These are phyloP conservation scores for Brenthis daphne DNA, from an alignment of 2,888 invertebrate species.

Conservation along the genomic window DNA sequence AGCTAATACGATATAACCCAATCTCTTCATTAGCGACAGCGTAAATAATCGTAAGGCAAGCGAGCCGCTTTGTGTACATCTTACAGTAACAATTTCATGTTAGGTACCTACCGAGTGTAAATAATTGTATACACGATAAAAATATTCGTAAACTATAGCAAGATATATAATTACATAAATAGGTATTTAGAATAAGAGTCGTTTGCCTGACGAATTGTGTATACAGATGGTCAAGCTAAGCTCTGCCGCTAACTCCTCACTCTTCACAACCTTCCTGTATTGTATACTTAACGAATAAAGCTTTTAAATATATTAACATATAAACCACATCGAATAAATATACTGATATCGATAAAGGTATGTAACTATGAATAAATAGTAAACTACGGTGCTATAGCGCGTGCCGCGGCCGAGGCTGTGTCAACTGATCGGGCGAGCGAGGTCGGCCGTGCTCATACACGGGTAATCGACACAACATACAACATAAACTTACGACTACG, in stretches of 20 bases:
- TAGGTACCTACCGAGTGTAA: background rate
- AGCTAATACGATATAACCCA: conserved; percentile 49
- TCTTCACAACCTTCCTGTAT: conserved; percentile 41
- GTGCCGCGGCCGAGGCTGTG: conserved; percentile 62
- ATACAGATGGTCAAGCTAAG: conserved; percentile 12
- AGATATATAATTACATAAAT: background rate
- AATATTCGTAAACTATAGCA: background rate
- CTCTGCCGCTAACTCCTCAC: conserved; percentile 37
- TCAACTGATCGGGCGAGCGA: conserved; percentile 47
- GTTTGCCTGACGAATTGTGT: conserved; percentile 25
- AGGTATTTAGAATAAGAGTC: background rate
- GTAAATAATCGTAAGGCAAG: conserved; percentile 15
- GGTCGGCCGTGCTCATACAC: conserved; percentile 40
- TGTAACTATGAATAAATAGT: conserved; percentile 30
- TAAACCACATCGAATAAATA: conserved; percentile 37
- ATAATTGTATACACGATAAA: conserved; percentile 10
- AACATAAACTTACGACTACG: conserved; percentile 63
- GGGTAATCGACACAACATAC: conserved; percentile 51
- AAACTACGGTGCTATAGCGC: conserved; percentile 33
- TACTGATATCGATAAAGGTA: conserved; percentile 6
- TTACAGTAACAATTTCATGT: background rate
- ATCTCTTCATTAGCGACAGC: conserved; percentile 33
- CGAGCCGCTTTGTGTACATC: background rate
- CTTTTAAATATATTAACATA: conserved; percentile 36
- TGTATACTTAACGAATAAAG: conserved; percentile 41